These are phyloP conservation scores for Diarsia rubi DNA, from an alignment of 2,888 invertebrate species.

Conservation along the genomic window DNA sequence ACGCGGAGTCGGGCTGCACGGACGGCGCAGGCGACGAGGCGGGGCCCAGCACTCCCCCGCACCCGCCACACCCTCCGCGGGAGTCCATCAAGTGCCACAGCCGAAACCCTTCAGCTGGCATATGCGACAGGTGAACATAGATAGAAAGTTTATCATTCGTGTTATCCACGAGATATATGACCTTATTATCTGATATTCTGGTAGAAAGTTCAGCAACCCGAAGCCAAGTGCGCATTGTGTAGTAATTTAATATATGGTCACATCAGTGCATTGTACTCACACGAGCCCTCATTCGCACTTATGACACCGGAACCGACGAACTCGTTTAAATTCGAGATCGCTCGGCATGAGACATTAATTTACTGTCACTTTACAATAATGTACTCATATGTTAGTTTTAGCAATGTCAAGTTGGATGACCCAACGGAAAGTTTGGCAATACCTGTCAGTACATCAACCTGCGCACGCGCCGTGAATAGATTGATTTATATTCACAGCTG, in stretches of 20 bases:
- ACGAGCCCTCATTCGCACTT: constrained; percentile 38
- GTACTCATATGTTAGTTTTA: too few species aligned
- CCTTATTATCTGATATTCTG: not conserved
- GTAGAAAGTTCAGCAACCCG: not conserved
- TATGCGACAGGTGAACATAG: constrained; percentile 92
- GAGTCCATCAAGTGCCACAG: constrained; percentile 94
- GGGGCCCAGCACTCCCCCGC: constrained; percentile 87
- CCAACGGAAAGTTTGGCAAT: constrained; percentile 34
- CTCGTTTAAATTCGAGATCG: constrained; percentile 48
- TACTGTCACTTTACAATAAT: constrained; percentile 5
- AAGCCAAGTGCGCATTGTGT: constrained; percentile 13
- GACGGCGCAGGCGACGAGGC: constrained; percentile 90
- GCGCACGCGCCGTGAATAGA: constrained; percentile 39
- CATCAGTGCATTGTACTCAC: constrained; percentile 28
- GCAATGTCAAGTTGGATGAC: constrained; percentile 34
- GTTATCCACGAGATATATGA: not conserved
- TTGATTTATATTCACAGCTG: constrained; percentile 37
- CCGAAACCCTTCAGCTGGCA: constrained; percentile 94
- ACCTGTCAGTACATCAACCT: constrained; percentile 46
- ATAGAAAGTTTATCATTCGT: not conserved
- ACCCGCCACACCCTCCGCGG: constrained; percentile 81
- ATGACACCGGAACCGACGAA: constrained; percentile 49
- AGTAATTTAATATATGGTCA: constrained; percentile 19
- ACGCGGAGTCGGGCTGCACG: constrained; percentile 93
- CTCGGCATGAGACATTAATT: constrained; percentile 11